phyloP scores from a whole-genome alignment of 1,140 invertebrate species.

The Macrosteles quadrilineatus region DNA sequence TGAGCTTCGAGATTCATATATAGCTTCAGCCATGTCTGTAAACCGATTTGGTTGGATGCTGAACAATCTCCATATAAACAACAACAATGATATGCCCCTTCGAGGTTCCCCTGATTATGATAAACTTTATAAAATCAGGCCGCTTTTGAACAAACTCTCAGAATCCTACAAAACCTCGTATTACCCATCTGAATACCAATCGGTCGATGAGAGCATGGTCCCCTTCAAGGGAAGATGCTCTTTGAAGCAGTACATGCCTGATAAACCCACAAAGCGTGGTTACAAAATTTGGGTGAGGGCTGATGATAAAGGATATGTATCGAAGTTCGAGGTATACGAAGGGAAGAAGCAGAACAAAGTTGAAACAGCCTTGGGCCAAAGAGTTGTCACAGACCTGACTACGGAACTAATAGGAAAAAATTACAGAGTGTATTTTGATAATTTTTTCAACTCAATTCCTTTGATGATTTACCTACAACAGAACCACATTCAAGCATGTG shows the following conservation, averaged over 20 bases:
- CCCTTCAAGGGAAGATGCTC: constrained; percentile 43
- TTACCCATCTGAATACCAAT: constrained; percentile 9
- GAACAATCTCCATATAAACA: neutral
- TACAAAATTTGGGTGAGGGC: too few species aligned
- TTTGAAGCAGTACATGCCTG: constrained; percentile 41
- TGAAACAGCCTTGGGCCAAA: too few species aligned
- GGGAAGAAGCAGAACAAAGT: too few species aligned
- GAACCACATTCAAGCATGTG: too few species aligned
- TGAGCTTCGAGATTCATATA: neutral
- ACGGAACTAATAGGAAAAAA: too few species aligned
- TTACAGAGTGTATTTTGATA: too few species aligned
- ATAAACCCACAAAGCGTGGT: constrained; percentile 46
- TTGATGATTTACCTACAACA: too few species aligned
- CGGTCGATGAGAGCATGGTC: constrained; percentile 46
- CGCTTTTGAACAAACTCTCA: neutral
- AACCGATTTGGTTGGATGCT: neutral
- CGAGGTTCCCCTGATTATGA: constrained; percentile 3
- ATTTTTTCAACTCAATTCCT: too few species aligned
- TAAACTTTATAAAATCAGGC: constrained; percentile 6
- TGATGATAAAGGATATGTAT: too few species aligned
- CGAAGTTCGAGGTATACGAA: too few species aligned
- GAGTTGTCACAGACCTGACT: too few species aligned
- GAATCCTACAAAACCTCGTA: constrained; percentile 24
- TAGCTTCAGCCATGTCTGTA: neutral
- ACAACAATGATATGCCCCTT: neutral